Evolutionary conservation across 2,888 invertebrate genomes (phyloP).

Genomic region (Empis livida): DNA sequence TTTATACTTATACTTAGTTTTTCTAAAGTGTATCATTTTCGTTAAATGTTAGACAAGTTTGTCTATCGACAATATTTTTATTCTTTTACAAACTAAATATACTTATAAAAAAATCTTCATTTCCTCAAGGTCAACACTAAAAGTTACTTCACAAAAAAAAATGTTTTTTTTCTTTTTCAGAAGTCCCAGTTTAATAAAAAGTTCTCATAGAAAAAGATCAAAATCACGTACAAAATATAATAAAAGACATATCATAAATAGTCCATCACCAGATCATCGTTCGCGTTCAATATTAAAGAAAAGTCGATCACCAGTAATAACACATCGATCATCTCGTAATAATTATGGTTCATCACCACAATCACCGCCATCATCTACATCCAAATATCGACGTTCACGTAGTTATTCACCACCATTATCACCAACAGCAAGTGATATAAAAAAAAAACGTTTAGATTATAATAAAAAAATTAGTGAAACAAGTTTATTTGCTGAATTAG

Average conservation of each 20-base stretch:
- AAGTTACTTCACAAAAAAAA: too few species aligned
- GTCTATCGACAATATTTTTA: too few species aligned
- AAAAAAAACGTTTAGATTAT: slow-evolving; percentile 44
- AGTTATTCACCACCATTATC: slow-evolving; percentile 35
- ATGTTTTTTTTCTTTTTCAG: slow-evolving; percentile 15
- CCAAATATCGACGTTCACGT: slow-evolving; percentile 22
- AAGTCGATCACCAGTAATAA: slow-evolving; percentile 3
- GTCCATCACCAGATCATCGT: slow-evolving; percentile 28
- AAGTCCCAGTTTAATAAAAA: slow-evolving; percentile 26
- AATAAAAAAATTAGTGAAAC: slow-evolving; percentile 78
- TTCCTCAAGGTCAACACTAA: too few species aligned
- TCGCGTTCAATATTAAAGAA: slow-evolving; percentile 9
- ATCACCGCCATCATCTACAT: slow-evolving; percentile 22
- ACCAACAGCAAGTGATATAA: slow-evolving; percentile 24
- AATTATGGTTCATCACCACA: slow-evolving; percentile 18
- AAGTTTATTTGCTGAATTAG: slow-evolving; percentile 78
- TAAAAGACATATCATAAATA: slow-evolving; percentile 24
- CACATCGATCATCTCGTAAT: slow-evolving; percentile 12
- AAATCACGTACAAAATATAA: slow-evolving; percentile 29
- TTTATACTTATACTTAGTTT: too few species aligned
- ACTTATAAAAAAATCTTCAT: too few species aligned
- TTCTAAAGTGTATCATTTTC: too few species aligned
- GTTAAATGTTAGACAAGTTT: too few species aligned
- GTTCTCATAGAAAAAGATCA: slow-evolving; percentile 22
- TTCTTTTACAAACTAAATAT: too few species aligned